Evolutionary conservation across 2,113 vertebrate species (phyloP).

Genomic region (Promerops cafer): DNA sequence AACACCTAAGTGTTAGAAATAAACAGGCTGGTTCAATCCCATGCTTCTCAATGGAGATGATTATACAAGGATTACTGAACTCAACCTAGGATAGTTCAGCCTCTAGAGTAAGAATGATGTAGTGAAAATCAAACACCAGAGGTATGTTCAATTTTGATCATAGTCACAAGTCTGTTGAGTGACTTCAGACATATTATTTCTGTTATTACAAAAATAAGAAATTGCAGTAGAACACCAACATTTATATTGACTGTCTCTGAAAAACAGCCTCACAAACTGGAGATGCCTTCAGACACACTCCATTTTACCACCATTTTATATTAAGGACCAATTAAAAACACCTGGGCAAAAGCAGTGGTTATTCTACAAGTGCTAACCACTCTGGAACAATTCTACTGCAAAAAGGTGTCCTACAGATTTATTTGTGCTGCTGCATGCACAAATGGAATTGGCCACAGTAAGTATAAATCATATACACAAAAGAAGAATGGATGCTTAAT

Average conservation of each 20-base stretch:
- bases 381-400: neutral
- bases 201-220: neutral
- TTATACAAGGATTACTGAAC: neutral
- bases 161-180: neutral
- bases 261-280: neutral
- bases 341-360: neutral
- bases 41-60: neutral
- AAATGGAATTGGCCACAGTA: neutral
- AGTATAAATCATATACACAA: neutral
- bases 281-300: neutral
- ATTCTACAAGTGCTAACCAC: neutral
- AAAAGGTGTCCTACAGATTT: neutral
- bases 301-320: accelerated
- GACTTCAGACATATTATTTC: neutral
- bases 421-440: neutral
- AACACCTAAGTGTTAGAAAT: neutral
- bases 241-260: neutral
- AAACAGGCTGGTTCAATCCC: neutral
- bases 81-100: neutral
- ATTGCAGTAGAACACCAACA: neutral
- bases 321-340: neutral
- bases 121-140: neutral
- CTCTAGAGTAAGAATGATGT: neutral
- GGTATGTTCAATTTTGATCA: neutral
- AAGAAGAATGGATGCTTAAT: neutral